Evolutionary conservation across 2,888 invertebrate genomes (phyloP).

Genomic region (Drosophila recens): DNA sequence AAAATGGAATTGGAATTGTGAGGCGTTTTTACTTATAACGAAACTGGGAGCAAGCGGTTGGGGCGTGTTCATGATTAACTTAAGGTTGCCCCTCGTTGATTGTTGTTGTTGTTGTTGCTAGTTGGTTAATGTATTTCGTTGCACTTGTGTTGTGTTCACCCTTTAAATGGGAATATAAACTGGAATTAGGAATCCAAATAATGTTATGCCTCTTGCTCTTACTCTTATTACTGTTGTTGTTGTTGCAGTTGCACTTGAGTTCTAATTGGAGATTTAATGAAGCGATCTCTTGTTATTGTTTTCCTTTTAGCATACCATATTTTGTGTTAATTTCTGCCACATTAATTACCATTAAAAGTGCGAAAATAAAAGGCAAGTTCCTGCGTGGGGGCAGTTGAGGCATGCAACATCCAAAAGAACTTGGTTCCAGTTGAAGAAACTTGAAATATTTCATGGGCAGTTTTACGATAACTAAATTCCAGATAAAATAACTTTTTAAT

Average conservation of each 20-base stretch:
- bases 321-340: conserved; percentile 44
- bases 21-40: conserved; percentile 24
- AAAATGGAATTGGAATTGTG: conserved; percentile 38
- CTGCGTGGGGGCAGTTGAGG: conserved; percentile 7
- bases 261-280: conserved; percentile 45
- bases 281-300: conserved; percentile 32
- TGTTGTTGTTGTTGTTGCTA: conserved; percentile 34
- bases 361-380: not conserved
- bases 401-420: conserved; percentile 3
- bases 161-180: conserved; percentile 60
- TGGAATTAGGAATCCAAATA: conserved; percentile 48
- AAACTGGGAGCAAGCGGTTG: conserved; percentile 48
- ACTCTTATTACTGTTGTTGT: conserved; percentile 14
- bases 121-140: conserved; percentile 53
- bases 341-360: conserved; percentile 31
- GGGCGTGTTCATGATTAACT: conserved; percentile 71
- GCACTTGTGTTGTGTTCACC: conserved; percentile 45
- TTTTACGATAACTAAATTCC: not conserved
- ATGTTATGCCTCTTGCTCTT: conserved; percentile 21
- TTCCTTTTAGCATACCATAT: conserved; percentile 28
- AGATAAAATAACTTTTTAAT: conserved; percentile 1
- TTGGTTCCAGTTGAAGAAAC: conserved; percentile 16
- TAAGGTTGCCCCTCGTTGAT: conserved; percentile 41
- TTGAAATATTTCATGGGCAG: conserved; percentile 1
- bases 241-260: conserved; percentile 53